A percentile compares a stretch with the other conserved stretches of the same genome.
These are phyloP conservation scores for Cyanistes caeruleus DNA, from an alignment of 2,113 vertebrate species.

Conservation along the genomic window DNA sequence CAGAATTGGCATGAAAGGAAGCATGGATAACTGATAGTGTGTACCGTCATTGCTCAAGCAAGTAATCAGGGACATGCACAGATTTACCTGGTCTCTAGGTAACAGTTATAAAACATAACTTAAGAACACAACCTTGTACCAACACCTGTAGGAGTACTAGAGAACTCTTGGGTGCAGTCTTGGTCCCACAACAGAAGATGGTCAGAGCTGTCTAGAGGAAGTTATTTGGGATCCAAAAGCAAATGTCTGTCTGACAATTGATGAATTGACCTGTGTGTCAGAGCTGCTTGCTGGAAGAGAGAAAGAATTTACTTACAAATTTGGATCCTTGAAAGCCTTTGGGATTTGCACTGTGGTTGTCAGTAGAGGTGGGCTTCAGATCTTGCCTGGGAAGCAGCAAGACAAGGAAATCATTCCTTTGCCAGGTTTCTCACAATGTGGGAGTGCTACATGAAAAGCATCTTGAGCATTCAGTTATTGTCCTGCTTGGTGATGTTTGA, in stretches of 20 bases:
- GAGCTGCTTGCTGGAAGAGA: neutral
- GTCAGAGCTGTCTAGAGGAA: neutral
- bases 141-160: neutral
- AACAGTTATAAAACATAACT: neutral
- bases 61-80: neutral
- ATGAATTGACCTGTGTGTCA: neutral
- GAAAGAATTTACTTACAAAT: neutral
- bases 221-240: neutral
- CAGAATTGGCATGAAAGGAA: neutral
- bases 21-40: neutral
- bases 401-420: neutral
- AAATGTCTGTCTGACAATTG: fast-evolving
- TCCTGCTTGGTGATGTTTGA: neutral
- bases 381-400: neutral
- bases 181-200: neutral
- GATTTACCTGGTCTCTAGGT: neutral
- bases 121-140: neutral
- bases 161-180: neutral
- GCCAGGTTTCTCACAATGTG: neutral
- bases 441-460: neutral
- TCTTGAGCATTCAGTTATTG: neutral
- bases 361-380: neutral
- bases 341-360: neutral
- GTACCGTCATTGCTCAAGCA: neutral
- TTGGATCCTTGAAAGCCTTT: neutral